Evolutionary conservation across 92 coral and sea anemone genomes (phyloP), one percentile per base, ranked within the genome.

Genomic region (Chrysogorgia sp.): DNA sequence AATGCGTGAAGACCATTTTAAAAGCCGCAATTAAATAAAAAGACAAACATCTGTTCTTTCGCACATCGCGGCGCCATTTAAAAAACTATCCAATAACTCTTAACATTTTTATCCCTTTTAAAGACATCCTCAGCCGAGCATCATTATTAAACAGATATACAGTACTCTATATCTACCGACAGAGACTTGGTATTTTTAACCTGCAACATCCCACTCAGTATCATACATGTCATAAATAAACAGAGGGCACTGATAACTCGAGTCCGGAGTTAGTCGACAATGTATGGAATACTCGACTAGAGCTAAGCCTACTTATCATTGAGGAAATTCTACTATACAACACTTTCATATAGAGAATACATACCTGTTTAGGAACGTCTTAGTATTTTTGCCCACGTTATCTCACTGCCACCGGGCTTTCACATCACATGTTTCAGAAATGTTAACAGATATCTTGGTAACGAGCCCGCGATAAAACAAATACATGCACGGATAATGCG

Each of bases 11-110:
- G 53, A 6, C 2, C 53, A 2, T 47, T 15, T 15, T n/a, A 47
- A 47, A n/a, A 47, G 53, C n/a, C 53, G 53, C 53, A 47, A 47
- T 47, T 15, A 47, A 47, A 47, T 47, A 47, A 47, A 47, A n/a
- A 7, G 12, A 37, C n/a, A 7, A 37, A 37, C n/a, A 6, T 47
- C n/a, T 15, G n/a, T 47, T 47, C 53, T 12, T 15, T 47, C 53
- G n/a, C n/a, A 47, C 14, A 47, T 47, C n/a, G 53, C 53, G 15
- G 2, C 2, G n/a, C n/a, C n/a, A n/a, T 7, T 47, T 12, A 12
- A 37, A 37, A 12, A 12, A 37, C 43, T 37, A 12, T 12, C 43
- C 43, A 37, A 47, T 6, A 7, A 15, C 53, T 15, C 53, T 47
- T 6, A 6, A n/a, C 10, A 47, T 47, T 47, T 2, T 47, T n/a